Conservation (phyloP, 1,140 invertebrate genomes). For the Laupala kohalensis region DNA sequence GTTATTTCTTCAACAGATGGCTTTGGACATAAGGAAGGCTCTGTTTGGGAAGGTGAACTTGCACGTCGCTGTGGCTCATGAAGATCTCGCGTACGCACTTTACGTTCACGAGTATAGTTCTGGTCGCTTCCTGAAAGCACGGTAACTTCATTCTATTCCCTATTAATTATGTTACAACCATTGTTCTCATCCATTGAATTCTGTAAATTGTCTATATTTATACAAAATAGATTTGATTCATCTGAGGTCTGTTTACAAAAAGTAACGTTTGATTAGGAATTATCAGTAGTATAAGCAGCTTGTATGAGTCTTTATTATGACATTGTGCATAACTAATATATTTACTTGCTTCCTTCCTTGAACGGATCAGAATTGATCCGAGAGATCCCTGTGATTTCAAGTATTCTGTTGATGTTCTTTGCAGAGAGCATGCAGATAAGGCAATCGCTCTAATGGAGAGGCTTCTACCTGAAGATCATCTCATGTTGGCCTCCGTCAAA, state of each 20-base stretch:
- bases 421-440: conserved; percentile 59
- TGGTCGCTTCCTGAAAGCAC: conserved; percentile 66
- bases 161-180: background rate
- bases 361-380: too few species aligned
- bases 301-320: too few species aligned
- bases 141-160: conserved; percentile 34
- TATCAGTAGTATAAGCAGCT: too few species aligned
- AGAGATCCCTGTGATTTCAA: too few species aligned
- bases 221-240: background rate
- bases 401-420: conserved; percentile 20
- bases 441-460: conserved; percentile 70
- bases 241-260: background rate
- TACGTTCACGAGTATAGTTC: conserved; percentile 86
- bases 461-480: conserved; percentile 63
- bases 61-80: conserved; percentile 71
- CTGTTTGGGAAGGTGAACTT: conserved; percentile 77
- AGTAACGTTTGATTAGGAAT: too few species aligned
- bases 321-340: too few species aligned
- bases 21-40: conserved; percentile 53
- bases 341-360: too few species aligned
- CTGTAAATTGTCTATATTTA: background rate
- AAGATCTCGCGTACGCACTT: conserved; percentile 81
- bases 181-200: background rate
- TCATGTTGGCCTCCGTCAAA: conserved; percentile 76
- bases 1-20: too few species aligned